These are phyloP conservation scores for Melipona quadrifasciata DNA, from an alignment of 1,140 invertebrate genomes.

Conservation along the genomic window DNA sequence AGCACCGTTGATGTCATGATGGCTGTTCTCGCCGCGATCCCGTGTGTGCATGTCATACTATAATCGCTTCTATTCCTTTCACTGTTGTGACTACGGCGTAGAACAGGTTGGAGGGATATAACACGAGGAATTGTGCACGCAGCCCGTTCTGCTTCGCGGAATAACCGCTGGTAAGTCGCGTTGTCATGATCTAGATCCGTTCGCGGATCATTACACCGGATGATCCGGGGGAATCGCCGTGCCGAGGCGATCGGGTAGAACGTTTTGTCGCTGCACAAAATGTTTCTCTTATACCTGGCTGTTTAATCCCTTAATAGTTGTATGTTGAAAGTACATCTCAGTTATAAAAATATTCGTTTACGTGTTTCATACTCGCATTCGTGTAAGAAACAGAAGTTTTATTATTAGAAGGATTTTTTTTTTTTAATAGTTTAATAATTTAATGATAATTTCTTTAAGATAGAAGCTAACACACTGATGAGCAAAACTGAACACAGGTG, in stretches of 20 bases:
- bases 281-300: no score
- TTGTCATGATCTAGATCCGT: slow-evolving; percentile 24
- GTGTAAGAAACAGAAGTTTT: neutral
- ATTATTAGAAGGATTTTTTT: no score
- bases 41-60: slow-evolving; percentile 15
- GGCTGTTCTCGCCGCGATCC: slow-evolving; percentile 40
- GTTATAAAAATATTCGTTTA: neutral
- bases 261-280: neutral
- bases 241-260: neutral
- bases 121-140: neutral
- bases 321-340: neutral
- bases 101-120: slow-evolving; percentile 46
- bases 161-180: slow-evolving; percentile 15
- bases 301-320: neutral
- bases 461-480: no score
- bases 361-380: no score
- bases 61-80: slow-evolving; percentile 68
- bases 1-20: slow-evolving; percentile 49
- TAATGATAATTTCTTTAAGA: no score
- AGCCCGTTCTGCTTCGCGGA: slow-evolving; percentile 25
- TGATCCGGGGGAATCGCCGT: slow-evolving; percentile 8
- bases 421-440: no score
- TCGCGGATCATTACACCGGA: slow-evolving; percentile 26
- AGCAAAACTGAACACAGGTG: no score
- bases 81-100: slow-evolving; percentile 44